Percentiles rank a stretch among this genome's conserved stretches.
Evolutionary conservation across 2,797 vertebrate genomes (phyloP).

Genomic region (Cossypha heuglini): DNA sequence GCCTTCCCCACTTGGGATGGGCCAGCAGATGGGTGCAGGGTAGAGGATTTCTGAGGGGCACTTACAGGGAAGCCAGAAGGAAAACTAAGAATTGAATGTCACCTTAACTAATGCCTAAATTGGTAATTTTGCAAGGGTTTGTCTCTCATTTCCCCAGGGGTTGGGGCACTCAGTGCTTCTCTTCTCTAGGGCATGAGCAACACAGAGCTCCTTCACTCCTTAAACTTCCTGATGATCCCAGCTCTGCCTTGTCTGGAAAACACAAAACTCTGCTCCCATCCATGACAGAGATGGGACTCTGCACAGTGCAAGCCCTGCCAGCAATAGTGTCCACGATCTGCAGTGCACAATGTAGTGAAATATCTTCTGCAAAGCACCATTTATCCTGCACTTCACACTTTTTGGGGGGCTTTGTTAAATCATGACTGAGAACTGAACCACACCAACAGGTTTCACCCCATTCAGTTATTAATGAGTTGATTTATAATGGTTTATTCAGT

Average conservation of each 20-base stretch:
- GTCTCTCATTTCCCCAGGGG: background rate
- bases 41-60: background rate
- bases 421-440: background rate
- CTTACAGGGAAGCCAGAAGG: background rate
- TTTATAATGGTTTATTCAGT: background rate
- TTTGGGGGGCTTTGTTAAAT: background rate
- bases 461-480: background rate
- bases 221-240: background rate
- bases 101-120: background rate
- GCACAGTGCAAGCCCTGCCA: background rate
- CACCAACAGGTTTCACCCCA: background rate
- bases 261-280: background rate
- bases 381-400: background rate
- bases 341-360: background rate
- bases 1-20: background rate
- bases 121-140: background rate
- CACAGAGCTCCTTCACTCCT: background rate
- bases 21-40: background rate
- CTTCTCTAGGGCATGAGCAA: fast-evolving
- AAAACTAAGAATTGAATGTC: background rate
- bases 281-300: background rate
- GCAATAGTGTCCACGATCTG: background rate
- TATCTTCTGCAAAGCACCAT: background rate
- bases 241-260: background rate
- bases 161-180: background rate